phyloP scores from a whole-genome alignment of 2,888 invertebrate genomes.

The Galerucella pusilla region DNA sequence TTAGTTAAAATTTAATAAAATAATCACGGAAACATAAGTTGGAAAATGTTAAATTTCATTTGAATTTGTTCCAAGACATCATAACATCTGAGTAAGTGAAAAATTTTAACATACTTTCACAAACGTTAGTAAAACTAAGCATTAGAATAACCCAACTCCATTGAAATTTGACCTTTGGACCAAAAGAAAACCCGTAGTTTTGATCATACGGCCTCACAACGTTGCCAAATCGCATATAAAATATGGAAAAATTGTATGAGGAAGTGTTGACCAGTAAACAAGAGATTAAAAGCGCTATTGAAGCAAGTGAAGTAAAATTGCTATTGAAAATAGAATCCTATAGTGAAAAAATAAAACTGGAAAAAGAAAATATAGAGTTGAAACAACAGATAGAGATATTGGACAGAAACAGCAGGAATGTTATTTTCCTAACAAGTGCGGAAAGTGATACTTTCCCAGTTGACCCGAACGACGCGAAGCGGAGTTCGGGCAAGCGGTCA shows the following conservation, averaged over 20 bases:
- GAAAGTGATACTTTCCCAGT: too few species aligned
- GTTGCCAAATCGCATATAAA: slow-evolving; percentile 17
- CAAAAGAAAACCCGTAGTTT: slow-evolving; percentile 16
- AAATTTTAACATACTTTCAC: not conserved
- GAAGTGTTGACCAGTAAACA: slow-evolving; percentile 17
- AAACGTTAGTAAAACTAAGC: slow-evolving; percentile 18
- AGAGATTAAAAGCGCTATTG: not conserved
- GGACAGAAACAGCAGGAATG: too few species aligned
- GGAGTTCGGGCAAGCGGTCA: too few species aligned
- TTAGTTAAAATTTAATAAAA: slow-evolving; percentile 16
- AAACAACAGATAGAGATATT: too few species aligned
- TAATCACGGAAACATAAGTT: slow-evolving; percentile 22
- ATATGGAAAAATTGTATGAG: slow-evolving; percentile 9
- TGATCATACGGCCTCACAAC: slow-evolving; percentile 2
- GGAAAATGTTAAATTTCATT: slow-evolving; percentile 6
- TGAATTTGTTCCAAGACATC: slow-evolving; percentile 20
- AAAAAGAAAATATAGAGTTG: too few species aligned
- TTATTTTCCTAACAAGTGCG: too few species aligned
- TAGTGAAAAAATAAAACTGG: too few species aligned
- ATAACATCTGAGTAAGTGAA: slow-evolving; percentile 18
- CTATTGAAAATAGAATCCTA: too few species aligned
- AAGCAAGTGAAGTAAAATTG: too few species aligned
- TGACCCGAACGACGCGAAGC: too few species aligned
- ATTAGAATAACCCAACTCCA: slow-evolving; percentile 20
- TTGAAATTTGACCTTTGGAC: slow-evolving; percentile 19